Evolutionary conservation across 2,888 invertebrate species (phyloP), one percentile per base, ranked within the genome.

Genomic region (Graphium colonna): DNA sequence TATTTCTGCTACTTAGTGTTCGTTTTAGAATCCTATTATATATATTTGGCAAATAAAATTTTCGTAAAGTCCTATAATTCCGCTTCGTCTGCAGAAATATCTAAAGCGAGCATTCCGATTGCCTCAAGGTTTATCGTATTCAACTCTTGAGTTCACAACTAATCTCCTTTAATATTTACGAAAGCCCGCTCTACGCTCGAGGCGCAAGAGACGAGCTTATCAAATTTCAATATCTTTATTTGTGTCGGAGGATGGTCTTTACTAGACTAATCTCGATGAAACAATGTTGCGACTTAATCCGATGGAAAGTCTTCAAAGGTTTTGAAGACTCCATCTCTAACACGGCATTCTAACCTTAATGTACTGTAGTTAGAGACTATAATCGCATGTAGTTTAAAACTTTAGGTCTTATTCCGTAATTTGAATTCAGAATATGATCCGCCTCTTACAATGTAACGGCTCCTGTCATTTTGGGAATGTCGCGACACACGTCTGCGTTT

Each of bases 151-250:
- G 38, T 50, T 45, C 42, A 40, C 28, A 45, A 55, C 45, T 50
- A 56, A 52, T 55, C 51, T 51, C 39, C 48, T 39, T 43, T 47
- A 49, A 56, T 51, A 52, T 55, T 55, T 50, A 52, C 50, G 39
- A 33, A 21, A 48, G 31, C 36, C 28, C 50, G 28, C 39, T 54
- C 52, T 52, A 54, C 47, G 43, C 40, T 36, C 40, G 53, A 55
- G 68, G 65, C 65, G 62, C 60, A 75, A 75, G 78, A 79, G 77
- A 76, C 63, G 65, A 69, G 65, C 68, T 80, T 85, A 87, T 86
- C 84, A 75, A 79, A 79, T 81, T 82, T 82, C 83, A 80, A 86
- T 86, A 86, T 84, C 82, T 87, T 83, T 82, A 87, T 84, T 82
- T 76, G 77, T 71, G 78, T 74, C 75, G 73, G 82, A 86, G 75